Percentiles rank a stretch among this genome's conserved stretches.
These are phyloP conservation scores for Pangasius sanitwongsei DNA, from an alignment of 2,797 vertebrate genomes.

Conservation along the genomic window DNA sequence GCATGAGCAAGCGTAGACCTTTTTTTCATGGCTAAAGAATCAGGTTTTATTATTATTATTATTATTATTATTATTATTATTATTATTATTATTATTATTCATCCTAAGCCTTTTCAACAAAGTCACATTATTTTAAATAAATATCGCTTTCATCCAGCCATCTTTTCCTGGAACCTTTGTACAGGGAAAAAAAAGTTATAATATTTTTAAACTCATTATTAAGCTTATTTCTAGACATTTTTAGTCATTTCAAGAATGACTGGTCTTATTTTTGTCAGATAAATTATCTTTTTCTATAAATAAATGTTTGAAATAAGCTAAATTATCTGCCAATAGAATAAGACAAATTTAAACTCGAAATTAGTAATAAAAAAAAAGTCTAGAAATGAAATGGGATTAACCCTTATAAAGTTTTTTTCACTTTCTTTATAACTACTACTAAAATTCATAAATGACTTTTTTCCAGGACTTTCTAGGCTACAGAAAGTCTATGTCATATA, in stretches of 20 bases:
- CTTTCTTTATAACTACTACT: neutral
- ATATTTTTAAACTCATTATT: too few relatives aligned
- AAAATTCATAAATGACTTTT: neutral
- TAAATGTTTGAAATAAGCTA: neutral
- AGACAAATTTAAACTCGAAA: neutral
- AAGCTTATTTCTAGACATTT: neutral
- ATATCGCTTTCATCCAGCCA: neutral
- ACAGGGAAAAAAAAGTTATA: too few relatives aligned
- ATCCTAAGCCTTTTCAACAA: neutral
- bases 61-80: too few relatives aligned
- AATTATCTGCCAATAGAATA: neutral
- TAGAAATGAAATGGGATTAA: neutral
- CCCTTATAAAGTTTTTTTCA: neutral
- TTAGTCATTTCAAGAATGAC: neutral
- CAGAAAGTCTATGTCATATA: too few relatives aligned
- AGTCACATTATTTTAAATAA: neutral
- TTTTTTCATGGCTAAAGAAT: too few relatives aligned
- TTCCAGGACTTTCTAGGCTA: too few relatives aligned
- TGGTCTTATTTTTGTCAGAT: neutral
- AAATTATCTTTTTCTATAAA: neutral
- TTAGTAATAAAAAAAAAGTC: neutral
- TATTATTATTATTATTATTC: neutral
- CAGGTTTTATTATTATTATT: too few relatives aligned
- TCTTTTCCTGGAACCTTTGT: too few relatives aligned
- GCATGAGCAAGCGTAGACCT: neutral